These are phyloP conservation scores for Stenodema calcarata DNA, from an alignment of 2,888 invertebrate genomes.

Conservation along the genomic window DNA sequence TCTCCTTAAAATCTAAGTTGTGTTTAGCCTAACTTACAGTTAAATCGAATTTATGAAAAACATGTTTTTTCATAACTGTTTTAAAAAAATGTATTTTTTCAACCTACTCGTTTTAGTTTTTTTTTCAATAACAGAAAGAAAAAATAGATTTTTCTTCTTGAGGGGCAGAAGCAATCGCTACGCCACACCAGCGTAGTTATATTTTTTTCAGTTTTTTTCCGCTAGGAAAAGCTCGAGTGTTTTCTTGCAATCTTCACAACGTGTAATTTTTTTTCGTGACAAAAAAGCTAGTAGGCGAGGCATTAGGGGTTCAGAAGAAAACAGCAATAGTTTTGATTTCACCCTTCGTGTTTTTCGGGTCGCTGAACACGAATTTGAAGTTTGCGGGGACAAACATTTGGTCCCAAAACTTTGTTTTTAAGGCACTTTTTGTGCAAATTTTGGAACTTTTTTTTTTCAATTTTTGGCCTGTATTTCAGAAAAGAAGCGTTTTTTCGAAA, in stretches of 20 bases:
- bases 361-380: too few relatives aligned
- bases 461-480: too few relatives aligned
- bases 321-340: too few relatives aligned
- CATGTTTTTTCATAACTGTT: conserved; percentile 2
- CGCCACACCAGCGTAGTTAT: neutral
- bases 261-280: neutral
- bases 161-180: neutral
- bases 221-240: conserved; percentile 44
- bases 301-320: too few relatives aligned
- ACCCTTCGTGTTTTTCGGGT: too few relatives aligned
- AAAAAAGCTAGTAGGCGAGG: too few relatives aligned
- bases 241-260: neutral
- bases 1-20: conserved; percentile 28
- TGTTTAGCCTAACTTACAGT: conserved; percentile 30
- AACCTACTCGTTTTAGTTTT: neutral
- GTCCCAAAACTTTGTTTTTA: too few relatives aligned
- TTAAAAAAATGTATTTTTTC: conserved; percentile 9
- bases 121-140: neutral
- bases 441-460: too few relatives aligned
- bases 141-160: conserved; percentile 26
- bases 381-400: too few relatives aligned
- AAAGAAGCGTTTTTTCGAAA: too few relatives aligned
- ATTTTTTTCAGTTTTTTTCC: conserved; percentile 27
- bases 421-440: too few relatives aligned
- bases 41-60: conserved; percentile 35